Conservation (phyloP, 2,113 vertebrate species). For the Columbina picui region DNA sequence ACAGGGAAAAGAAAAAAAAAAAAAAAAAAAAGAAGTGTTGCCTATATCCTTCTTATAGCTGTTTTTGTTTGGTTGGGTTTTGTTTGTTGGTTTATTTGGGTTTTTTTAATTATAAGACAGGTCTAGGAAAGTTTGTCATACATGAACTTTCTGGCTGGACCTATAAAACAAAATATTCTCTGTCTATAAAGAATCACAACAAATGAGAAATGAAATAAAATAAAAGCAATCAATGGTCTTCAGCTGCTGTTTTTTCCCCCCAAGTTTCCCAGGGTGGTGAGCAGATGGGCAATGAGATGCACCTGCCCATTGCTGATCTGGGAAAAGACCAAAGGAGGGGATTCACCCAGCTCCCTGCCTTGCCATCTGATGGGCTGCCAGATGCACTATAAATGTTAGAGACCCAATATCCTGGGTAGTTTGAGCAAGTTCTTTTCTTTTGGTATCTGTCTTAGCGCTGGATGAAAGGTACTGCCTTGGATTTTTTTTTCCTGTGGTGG, state of each 20-base stretch:
- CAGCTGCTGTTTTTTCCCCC: neutral
- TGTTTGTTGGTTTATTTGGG: no score
- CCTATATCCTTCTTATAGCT: neutral
- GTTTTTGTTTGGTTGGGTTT: neutral
- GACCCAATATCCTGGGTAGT: fast-evolving
- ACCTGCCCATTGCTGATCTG: neutral
- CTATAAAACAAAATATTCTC: neutral
- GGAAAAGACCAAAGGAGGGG: neutral
- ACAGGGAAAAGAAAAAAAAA: neutral
- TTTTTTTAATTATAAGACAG: neutral
- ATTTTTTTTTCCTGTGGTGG: fast-evolving
- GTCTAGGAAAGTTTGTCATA: neutral
- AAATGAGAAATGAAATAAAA: neutral
- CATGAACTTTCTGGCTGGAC: neutral
- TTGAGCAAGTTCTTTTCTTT: fast-evolving
- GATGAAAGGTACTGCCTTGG: neutral
- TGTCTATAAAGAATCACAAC: neutral
- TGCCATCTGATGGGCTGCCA: neutral
- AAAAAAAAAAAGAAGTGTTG: neutral
- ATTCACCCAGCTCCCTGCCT: neutral
- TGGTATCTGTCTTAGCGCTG: fast-evolving
- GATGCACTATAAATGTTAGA: neutral
- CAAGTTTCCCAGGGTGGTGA: neutral
- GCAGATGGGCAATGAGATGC: neutral
- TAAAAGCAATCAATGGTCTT: neutral